Evolutionary conservation across 2,888 invertebrate species (phyloP).

Genomic region (Diabrotica balteata): DNA sequence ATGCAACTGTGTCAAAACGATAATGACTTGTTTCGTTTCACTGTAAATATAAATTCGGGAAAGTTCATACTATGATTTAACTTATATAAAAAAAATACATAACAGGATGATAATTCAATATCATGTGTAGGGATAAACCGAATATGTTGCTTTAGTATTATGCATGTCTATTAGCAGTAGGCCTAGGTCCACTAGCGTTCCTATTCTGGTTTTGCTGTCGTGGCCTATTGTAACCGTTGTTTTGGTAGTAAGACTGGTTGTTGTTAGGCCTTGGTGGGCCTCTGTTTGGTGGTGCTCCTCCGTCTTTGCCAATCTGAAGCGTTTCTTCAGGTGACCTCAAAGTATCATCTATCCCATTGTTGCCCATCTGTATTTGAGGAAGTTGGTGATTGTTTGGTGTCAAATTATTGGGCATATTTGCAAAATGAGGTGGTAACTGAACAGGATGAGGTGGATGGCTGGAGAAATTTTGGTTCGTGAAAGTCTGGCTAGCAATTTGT

Average conservation of each 20-base stretch:
- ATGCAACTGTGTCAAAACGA: conserved; percentile 1
- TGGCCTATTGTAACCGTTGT: conserved; percentile 54
- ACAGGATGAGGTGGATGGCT: conserved; percentile 64
- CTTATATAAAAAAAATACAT: conserved; percentile 31
- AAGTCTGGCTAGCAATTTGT: conserved; percentile 81
- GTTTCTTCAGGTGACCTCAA: conserved; percentile 41
- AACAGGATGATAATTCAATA: conserved; percentile 35
- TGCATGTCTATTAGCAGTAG: conserved; percentile 38
- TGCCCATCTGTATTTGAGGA: conserved; percentile 37
- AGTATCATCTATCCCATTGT: conserved; percentile 43
- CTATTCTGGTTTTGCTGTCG: conserved; percentile 45
- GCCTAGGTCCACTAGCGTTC: conserved; percentile 50
- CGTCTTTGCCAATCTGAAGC: conserved; percentile 38
- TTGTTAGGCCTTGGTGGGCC: conserved; percentile 42
- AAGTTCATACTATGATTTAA: conserved; percentile 33
- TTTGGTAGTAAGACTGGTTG: conserved; percentile 55
- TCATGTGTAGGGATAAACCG: conserved; percentile 19
- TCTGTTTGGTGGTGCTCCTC: conserved; percentile 40
- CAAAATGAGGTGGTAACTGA: conserved; percentile 61
- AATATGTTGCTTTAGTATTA: conserved; percentile 24
- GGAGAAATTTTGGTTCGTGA: conserved; percentile 82
- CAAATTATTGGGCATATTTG: conserved; percentile 35
- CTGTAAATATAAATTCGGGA: conserved; percentile 14
- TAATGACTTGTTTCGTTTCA: background rate
- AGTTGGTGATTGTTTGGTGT: conserved; percentile 52